Percentiles rank a stretch among this genome's conserved stretches.
Evolutionary conservation across 2,113 vertebrate species (phyloP).

Genomic region (Tachysurus fulvidraco): DNA sequence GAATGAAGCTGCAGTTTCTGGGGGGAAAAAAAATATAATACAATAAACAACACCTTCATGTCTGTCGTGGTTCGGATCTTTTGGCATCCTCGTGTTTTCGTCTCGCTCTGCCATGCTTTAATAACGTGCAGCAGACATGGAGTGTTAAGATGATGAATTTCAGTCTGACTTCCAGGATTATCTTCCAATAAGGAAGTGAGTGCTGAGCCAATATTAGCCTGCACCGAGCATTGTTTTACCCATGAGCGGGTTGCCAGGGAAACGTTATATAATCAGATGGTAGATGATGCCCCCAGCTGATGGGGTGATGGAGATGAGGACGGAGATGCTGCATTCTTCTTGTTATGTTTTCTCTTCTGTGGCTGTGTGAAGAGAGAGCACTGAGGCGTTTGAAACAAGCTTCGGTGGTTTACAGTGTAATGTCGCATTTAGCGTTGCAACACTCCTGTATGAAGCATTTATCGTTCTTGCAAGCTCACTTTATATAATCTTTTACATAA

Average conservation of each 20-base stretch:
- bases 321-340: slow-evolving; percentile 64
- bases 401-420: not conserved
- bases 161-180: slow-evolving; percentile 54
- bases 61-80: slow-evolving; percentile 16
- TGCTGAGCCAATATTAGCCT: slow-evolving; percentile 76
- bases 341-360: slow-evolving; percentile 34
- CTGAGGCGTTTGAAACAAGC: slow-evolving; percentile 4
- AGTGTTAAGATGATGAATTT: slow-evolving; percentile 54
- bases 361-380: slow-evolving; percentile 11
- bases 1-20: slow-evolving; percentile 21
- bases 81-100: slow-evolving; percentile 44
- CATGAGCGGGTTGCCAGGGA: slow-evolving; percentile 77
- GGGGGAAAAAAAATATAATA: not conserved
- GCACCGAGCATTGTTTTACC: slow-evolving; percentile 72
- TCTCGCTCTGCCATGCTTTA: slow-evolving; percentile 45
- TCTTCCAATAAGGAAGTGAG: slow-evolving; percentile 57
- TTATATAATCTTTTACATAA: not conserved
- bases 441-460: not conserved
- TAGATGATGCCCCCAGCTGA: slow-evolving; percentile 72
- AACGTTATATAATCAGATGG: slow-evolving; percentile 76
- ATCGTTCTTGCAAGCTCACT: not conserved
- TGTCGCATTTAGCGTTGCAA: not conserved
- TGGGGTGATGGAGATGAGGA: slow-evolving; percentile 69
- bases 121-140: slow-evolving; percentile 58
- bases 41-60: slow-evolving; percentile 1